Conservation (phyloP, 1,140 invertebrate genomes). For the Colletes latitarsis region DNA sequence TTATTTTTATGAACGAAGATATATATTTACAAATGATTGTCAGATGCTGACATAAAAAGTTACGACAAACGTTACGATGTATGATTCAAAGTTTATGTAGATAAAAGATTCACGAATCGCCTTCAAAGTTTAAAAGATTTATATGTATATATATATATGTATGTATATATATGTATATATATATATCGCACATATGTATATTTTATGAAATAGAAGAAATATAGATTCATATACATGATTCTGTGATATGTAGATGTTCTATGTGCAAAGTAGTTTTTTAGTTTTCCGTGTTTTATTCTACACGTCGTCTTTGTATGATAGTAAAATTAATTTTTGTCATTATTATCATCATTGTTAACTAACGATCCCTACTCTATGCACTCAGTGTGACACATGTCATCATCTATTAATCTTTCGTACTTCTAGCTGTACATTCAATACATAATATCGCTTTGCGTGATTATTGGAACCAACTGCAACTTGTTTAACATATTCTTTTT, state of each 20-base stretch:
- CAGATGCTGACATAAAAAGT: neutral
- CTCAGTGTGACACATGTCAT: neutral
- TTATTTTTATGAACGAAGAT: conserved; percentile 27
- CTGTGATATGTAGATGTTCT: conserved; percentile 56
- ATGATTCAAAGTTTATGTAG: conserved; percentile 58
- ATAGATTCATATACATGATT: conserved; percentile 50
- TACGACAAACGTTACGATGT: conserved; percentile 42
- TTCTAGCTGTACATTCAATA: neutral
- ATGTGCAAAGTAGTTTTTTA: neutral
- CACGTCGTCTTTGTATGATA: no score
- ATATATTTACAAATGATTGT: conserved; percentile 8
- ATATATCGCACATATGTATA: conserved; percentile 51
- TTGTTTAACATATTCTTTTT: neutral
- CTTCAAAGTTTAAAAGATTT: conserved; percentile 51
- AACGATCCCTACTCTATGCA: neutral
- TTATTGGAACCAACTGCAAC: neutral
- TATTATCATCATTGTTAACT: neutral
- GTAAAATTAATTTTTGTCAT: neutral
- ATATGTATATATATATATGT: conserved; percentile 58
- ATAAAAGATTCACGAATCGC: conserved; percentile 47
- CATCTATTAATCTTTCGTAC: neutral
- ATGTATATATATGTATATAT: conserved; percentile 39
- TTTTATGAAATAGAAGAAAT: conserved; percentile 51
- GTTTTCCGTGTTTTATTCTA: neutral
- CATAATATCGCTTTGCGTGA: neutral